Evolutionary conservation across 2,888 invertebrate genomes (phyloP), one percentile per base, ranked within the genome.

Genomic region (Muscina levida): DNA sequence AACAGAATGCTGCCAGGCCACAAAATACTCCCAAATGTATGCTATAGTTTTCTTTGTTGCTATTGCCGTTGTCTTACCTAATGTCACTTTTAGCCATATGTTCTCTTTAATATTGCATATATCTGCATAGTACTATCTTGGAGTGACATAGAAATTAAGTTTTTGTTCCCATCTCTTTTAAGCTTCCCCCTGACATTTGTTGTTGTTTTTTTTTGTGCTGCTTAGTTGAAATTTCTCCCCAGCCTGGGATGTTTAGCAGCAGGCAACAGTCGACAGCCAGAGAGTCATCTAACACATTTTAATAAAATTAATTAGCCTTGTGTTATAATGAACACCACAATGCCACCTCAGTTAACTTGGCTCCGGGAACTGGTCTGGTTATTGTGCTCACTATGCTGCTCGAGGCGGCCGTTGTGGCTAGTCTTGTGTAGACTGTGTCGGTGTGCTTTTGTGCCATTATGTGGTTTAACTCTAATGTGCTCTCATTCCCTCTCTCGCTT

Each of bases 231-330:
- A 31, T 31, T 31, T 31, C 31, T 3, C 8, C 31, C 31, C 44
- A 2, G 6, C 10, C 13, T 44, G 10, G 44, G 44, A 10, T 44
- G 2, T 44, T 44, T 44, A 44, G 15, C 59, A 15, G 1, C 22
- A 65, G n/a, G 11, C 17, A 17, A 39, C 4, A 22, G 42, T 17
- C n/a, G n/a, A n/a, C 3, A 15, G 26, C 22, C 26, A 15, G 24
- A 15, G 24, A 4, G 42, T 42, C 44, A 13, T 31, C 57, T 57
- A 24, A 44, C 19, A 72, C 17, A 46, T 59, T 70, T 72, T 83
- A 86, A 87, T 87, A 85, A 88, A 88, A 88, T 88, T 88, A 88
- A 88, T 88, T 88, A 88, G 88, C 85, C 84, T 83, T 84, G 83
- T 85, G 85, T 85, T 85, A 86, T 83, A 84, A 84, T 84, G 83